A percentile compares a stretch with the other conserved stretches of the same genome.
These are phyloP conservation scores for Turritopsis dohrnii DNA, from an alignment of 30 jellyfish, hydroid and myxozoan species.

Conservation along the genomic window DNA sequence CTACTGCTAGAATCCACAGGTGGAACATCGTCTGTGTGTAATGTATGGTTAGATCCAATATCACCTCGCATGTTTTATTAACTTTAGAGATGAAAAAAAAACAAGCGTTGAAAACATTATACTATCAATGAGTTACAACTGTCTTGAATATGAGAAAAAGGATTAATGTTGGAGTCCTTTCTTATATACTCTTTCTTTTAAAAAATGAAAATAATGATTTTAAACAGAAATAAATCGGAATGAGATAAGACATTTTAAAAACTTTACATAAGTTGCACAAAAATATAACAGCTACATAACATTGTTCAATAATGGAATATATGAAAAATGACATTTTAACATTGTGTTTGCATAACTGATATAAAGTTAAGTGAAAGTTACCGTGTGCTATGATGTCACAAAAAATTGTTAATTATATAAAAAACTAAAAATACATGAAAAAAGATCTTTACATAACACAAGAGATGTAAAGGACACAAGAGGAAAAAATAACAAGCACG, in stretches of 20 bases:
- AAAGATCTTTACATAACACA: background rate
- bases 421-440: background rate
- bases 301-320: background rate
- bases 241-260: background rate
- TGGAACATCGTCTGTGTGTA: background rate
- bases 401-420: background rate
- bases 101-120: background rate
- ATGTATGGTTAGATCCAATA: background rate
- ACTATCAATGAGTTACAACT: background rate
- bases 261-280: background rate
- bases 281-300: background rate
- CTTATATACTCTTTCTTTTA: background rate
- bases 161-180: background rate
- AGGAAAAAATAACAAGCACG: background rate
- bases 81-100: background rate
- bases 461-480: background rate
- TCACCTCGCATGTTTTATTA: conserved; percentile 9
- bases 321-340: background rate
- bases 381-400: background rate
- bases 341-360: background rate
- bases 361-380: background rate
- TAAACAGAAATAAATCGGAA: background rate
- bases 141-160: background rate
- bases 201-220: background rate
- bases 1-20: conserved; percentile 74